Evolutionary conservation across 1,140 invertebrate genomes (phyloP).

Genomic region (Drosophila funebris): DNA sequence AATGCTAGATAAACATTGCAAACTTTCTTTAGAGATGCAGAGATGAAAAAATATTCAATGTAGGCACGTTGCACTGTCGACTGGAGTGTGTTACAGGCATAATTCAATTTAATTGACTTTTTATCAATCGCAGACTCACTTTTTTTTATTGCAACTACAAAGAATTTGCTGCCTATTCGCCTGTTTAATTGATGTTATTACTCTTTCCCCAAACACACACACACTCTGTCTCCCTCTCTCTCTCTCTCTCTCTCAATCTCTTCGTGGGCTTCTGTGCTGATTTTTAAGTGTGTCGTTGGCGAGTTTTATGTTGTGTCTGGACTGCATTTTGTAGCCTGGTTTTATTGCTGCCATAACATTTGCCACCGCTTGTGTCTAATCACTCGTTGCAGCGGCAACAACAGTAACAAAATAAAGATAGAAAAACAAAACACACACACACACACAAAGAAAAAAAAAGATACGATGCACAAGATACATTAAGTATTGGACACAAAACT

Average conservation of each 20-base stretch:
- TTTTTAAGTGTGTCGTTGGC: conserved; percentile 62
- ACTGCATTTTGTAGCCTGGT: conserved; percentile 78
- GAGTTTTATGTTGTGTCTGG: conserved; percentile 69
- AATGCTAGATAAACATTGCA: background rate
- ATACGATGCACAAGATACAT: conserved; percentile 65
- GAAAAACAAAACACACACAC: background rate
- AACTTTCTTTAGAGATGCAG: background rate
- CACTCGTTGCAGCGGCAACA: conserved; percentile 33
- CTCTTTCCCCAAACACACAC: background rate
- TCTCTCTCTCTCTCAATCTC: background rate
- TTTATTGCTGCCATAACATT: conserved; percentile 78
- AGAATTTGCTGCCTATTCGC: conserved; percentile 14
- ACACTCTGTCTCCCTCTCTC: background rate
- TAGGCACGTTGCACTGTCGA: conserved; percentile 1
- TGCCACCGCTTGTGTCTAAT: conserved; percentile 69
- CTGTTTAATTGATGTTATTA: conserved; percentile 30
- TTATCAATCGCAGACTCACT: conserved; percentile 76
- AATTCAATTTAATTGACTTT: conserved; percentile 68
- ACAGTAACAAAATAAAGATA: conserved; percentile 28
- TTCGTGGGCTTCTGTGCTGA: conserved; percentile 42
- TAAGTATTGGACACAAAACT: conserved; percentile 69
- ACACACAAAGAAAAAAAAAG: conserved; percentile 47
- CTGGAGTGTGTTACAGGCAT: conserved; percentile 22
- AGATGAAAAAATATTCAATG: background rate
- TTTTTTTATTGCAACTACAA: conserved; percentile 32